These are phyloP conservation scores for Pyrrhosoma nymphula DNA, from an alignment of 2,888 invertebrate species.

Conservation along the genomic window DNA sequence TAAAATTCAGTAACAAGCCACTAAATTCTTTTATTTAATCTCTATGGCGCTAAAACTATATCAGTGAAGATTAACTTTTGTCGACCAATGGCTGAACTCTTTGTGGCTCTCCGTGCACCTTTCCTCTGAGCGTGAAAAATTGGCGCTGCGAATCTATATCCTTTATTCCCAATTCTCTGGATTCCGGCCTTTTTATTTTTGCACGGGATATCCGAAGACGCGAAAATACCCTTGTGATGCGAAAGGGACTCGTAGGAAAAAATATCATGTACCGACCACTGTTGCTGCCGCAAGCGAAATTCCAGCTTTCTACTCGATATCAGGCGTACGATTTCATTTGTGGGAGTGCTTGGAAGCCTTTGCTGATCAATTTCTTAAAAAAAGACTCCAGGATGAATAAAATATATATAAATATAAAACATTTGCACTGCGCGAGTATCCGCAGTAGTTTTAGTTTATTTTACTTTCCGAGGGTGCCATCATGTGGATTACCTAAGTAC, in stretches of 20 bases:
- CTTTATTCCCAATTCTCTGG: no score
- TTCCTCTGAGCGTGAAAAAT: no score
- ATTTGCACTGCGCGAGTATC: background rate
- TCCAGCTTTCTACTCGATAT: background rate
- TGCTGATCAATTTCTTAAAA: conserved; percentile 1
- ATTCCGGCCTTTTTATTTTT: no score
- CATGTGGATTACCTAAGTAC: background rate
- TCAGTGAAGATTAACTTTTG: no score
- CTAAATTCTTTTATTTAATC: no score
- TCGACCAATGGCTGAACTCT: no score
- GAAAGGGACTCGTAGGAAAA: background rate
- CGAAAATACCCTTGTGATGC: background rate
- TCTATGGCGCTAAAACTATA: no score
- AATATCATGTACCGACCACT: background rate
- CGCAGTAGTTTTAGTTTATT: background rate
- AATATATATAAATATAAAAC: background rate
- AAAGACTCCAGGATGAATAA: background rate
- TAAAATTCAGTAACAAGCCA: no score
- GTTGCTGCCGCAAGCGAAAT: background rate
- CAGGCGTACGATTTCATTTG: background rate
- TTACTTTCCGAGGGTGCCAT: background rate
- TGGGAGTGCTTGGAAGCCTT: conserved; percentile 15
- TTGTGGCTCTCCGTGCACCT: no score
- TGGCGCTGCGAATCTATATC: no score
- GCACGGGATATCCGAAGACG: background rate